Base-by-base conservation (phyloP, 2,888 invertebrate genomes). In the Harmothoe impar region DNA sequence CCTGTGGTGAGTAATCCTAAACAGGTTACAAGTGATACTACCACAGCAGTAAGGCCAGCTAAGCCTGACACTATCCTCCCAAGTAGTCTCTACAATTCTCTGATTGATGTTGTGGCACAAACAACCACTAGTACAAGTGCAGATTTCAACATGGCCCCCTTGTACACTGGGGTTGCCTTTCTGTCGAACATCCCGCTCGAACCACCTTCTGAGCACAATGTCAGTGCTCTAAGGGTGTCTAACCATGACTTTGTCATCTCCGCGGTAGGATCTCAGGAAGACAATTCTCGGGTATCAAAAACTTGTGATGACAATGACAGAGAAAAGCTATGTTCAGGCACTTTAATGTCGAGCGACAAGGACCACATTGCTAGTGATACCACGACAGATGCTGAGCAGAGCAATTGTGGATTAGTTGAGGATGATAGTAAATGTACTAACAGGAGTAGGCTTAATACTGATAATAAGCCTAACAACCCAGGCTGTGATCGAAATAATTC, bases 111-210 rank as follows among this genome's bases (percentile, higher is more conserved):
- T 10, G 77, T 77, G 10, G 33, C 12, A 12, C n/a, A 29, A 33
- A 43, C 35, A 43, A 81, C 23, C 35, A 43, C 12, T 35, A 33
- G 43, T 20, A 43, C 17, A 10, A 17, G 15, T 35, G 17, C 25
- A 43, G 77, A 77, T 29, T 77, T 17, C 10, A 29, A 77, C 29
- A 43, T 81, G 81, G 0, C 33, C 15, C 81, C 81, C 35, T 23
- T 43, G 15, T 81, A 35, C 81, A 81, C 35, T 0, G 81, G 81
- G 23, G 81, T 81, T 12, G 81, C 35, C 23, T 81, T 81, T 20
- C 15, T 81, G 17, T 81, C 81, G 0, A 43, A 81, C 43, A 81
- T 81, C 35, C 43, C 81, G 35, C 7, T 81, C 17, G n/a, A 68
- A 29, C 77, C 5, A 0, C 5, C 29, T 20, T 3, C 29, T 20